Evolutionary conservation across 2,888 invertebrate genomes (phyloP).

Genomic region (Epirrhoe alternata): DNA sequence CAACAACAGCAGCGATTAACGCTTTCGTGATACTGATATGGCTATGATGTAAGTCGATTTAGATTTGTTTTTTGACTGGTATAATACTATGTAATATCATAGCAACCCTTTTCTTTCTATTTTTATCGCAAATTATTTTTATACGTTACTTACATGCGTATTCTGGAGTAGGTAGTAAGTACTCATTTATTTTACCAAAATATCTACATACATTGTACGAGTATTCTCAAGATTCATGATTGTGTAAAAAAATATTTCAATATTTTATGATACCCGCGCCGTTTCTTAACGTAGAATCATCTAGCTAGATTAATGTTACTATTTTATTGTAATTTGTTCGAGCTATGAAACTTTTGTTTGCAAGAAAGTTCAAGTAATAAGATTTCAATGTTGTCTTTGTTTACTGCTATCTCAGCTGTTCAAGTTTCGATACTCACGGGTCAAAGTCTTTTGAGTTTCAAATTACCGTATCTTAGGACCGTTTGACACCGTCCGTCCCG

Average conservation of each 20-base stretch:
- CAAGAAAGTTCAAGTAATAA: conserved; percentile 28
- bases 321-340: conserved; percentile 2
- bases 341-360: conserved; percentile 23
- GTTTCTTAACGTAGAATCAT: neutral
- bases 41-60: conserved; percentile 9
- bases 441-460: conserved; percentile 42
- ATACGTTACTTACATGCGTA: no score
- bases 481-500: conserved; percentile 39
- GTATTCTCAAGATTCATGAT: no score
- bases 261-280: neutral
- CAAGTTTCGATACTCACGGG: conserved; percentile 37
- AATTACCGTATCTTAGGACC: conserved; percentile 40
- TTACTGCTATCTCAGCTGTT: conserved; percentile 35
- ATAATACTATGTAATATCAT: no score
- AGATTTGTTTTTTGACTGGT: neutral
- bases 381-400: conserved; percentile 32
- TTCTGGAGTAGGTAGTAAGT: no score
- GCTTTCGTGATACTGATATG: conserved; percentile 21
- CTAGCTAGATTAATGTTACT: conserved; percentile 3
- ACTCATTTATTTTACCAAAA: no score
- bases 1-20: conserved; percentile 25
- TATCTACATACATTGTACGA: no score
- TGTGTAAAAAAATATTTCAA: neutral
- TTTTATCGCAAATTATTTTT: no score
- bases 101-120: neutral